Base-by-base conservation (phyloP, 2,888 invertebrate species). In the Conchocele bisecta region DNA sequence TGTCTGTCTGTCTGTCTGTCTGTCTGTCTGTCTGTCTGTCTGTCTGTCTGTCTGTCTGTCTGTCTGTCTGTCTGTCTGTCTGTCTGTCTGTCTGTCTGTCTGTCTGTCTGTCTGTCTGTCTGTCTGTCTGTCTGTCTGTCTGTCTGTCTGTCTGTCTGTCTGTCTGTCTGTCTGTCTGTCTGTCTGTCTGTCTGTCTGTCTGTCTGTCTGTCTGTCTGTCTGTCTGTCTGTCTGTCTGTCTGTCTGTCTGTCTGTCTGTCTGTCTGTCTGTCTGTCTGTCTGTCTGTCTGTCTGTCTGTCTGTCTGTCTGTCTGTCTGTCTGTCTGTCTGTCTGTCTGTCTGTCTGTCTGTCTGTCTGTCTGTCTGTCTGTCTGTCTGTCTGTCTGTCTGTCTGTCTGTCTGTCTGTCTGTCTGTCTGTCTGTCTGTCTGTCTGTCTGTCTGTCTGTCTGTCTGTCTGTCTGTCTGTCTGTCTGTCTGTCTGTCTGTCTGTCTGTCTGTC, bases 381-480 rank as follows among this genome's bases (percentile, higher is more conserved):
- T 17, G 33, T 54, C 54, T 54, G 33, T 35, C 50, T 50, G 22
- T 50, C 50, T 20, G 24, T 50, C 50, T 50, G 50, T 50, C 24
- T 50, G 24, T 50, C 50, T 50, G 7, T 50, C 28, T n/a, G 44
- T 11, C 35, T 35, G 13, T 54, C 54, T 35, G 33, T 35, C 33
- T 54, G 33, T 54, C 54, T 54, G 33, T 13, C 15, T 54, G 33
- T 29, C 33, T 54, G 54, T 35, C 54, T 54, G 33, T 33, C 33
- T 54, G 13, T 54, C 54, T 54, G 33, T 54, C 35, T 54, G 31
- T 35, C 15, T 35, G 15, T 44, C 44, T 33, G 35, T 54, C 54
- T 35, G 54, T 54, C 54, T 54, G 54, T 35, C 50, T 50, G 33
- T 35, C 54, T 54, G 33, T 54, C 54, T 54, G 31, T 29, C 35